Conservation (phyloP, 2,888 invertebrate genomes). For the Acanthopleura granulata region DNA sequence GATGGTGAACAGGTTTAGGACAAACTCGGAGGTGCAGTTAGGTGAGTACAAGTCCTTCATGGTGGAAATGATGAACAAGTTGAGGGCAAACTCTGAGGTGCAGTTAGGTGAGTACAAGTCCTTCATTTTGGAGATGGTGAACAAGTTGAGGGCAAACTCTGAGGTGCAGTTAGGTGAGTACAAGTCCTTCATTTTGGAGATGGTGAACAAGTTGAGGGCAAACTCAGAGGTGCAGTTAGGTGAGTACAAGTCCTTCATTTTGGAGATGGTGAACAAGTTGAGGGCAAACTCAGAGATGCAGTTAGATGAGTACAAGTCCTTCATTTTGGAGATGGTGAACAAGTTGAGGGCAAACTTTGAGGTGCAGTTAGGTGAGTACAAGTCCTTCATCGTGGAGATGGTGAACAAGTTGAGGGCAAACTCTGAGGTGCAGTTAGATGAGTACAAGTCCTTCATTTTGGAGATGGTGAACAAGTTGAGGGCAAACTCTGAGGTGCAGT, state of each 20-base stretch:
- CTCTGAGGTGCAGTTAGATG: constrained; percentile 84
- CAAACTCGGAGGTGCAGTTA: constrained; percentile 86
- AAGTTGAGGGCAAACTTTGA: constrained; percentile 43
- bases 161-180: constrained; percentile 83
- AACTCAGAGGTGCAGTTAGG: constrained; percentile 87
- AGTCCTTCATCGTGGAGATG: constrained; percentile 83
- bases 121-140: constrained; percentile 82
- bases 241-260: constrained; percentile 77
- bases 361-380: constrained; percentile 82
- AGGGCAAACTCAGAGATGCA: constrained; percentile 87
- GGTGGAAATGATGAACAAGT: constrained; percentile 83
- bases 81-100: constrained; percentile 85
- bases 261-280: constrained; percentile 84
- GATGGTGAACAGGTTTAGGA: constrained; percentile 83
- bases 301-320: constrained; percentile 72
- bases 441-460: constrained; percentile 82
- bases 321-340: too few species aligned
- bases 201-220: constrained; percentile 84
- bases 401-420: constrained; percentile 85
- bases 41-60: constrained; percentile 72
- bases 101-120: constrained; percentile 85
- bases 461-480: constrained; percentile 76
- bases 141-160: constrained; percentile 83
- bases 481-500: constrained; percentile 46
- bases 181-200: constrained; percentile 83